Conservation (phyloP, 2,888 invertebrate species). For the Pachliopta kotzebuea region DNA sequence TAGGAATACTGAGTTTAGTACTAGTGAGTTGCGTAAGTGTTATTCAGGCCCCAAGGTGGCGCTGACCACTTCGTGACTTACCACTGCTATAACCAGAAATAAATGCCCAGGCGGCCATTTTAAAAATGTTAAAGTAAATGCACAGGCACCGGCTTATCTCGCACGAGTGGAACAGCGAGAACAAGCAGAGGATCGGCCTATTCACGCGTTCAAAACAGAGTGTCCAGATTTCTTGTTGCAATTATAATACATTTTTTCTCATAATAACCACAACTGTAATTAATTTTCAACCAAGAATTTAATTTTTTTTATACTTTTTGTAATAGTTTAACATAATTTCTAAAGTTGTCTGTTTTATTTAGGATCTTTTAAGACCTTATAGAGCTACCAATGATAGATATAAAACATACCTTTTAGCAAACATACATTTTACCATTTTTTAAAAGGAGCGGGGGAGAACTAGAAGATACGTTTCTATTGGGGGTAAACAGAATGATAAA, state of each 20-base stretch:
- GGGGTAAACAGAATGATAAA: too few relatives aligned
- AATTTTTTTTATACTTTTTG: too few relatives aligned
- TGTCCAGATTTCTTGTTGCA: slow-evolving; percentile 28
- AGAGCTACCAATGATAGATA: too few relatives aligned
- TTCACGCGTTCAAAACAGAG: slow-evolving; percentile 36
- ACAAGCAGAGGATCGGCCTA: slow-evolving; percentile 54
- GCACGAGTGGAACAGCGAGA: slow-evolving; percentile 58
- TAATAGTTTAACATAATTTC: too few relatives aligned
- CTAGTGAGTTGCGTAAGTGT: slow-evolving; percentile 55
- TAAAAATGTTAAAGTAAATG: slow-evolving; percentile 80
- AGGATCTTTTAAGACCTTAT: too few relatives aligned
- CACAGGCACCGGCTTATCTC: slow-evolving; percentile 75
- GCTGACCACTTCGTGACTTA: slow-evolving; percentile 74
- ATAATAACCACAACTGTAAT: too few relatives aligned
- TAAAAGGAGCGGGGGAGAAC: too few relatives aligned
- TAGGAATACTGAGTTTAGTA: slow-evolving; percentile 32
- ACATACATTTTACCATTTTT: too few relatives aligned
- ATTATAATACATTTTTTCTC: slow-evolving; percentile 14
- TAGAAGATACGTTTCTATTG: too few relatives aligned
- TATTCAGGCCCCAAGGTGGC: slow-evolving; percentile 77
- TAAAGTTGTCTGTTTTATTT: too few relatives aligned
- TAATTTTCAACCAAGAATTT: too few relatives aligned
- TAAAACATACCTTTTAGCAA: too few relatives aligned
- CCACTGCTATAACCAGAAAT: slow-evolving; percentile 63
- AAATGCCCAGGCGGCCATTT: slow-evolving; percentile 57